These are phyloP conservation scores for Drosophila barbarae DNA, from an alignment of 2,888 invertebrate species.

Conservation along the genomic window DNA sequence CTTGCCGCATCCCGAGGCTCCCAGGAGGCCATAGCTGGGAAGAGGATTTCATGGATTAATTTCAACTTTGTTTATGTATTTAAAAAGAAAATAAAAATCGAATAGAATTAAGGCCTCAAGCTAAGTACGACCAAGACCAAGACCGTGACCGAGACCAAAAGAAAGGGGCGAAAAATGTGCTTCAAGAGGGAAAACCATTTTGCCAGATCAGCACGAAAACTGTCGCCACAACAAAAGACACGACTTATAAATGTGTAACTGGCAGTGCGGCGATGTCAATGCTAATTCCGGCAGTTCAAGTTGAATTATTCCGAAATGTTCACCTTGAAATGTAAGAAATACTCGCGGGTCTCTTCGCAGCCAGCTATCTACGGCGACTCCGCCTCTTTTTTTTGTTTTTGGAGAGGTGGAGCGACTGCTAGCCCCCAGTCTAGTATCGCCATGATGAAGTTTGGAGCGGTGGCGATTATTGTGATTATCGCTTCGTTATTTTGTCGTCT, in stretches of 20 bases:
- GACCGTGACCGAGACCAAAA: slow-evolving; percentile 11
- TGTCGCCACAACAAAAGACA: slow-evolving; percentile 29
- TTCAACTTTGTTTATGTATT: not conserved
- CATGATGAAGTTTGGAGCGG: slow-evolving; percentile 42
- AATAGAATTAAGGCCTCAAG: not conserved
- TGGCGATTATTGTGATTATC: slow-evolving; percentile 47
- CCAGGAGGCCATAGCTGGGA: slow-evolving; percentile 94
- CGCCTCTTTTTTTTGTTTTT: slow-evolving; percentile 50
- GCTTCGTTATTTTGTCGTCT: slow-evolving; percentile 41
- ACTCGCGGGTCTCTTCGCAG: slow-evolving; percentile 33
- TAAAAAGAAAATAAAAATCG: no score
- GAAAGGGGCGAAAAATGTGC: slow-evolving; percentile 18
- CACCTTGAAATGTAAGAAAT: slow-evolving; percentile 71
- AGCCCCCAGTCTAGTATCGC: slow-evolving; percentile 33
- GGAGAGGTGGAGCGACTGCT: slow-evolving; percentile 33
- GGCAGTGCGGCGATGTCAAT: slow-evolving; percentile 64
- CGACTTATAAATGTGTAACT: slow-evolving; percentile 16
- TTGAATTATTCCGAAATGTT: slow-evolving; percentile 73
- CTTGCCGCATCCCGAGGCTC: slow-evolving; percentile 98
- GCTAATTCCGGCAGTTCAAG: slow-evolving; percentile 74
- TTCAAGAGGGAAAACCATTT: slow-evolving; percentile 10
- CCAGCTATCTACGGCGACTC: slow-evolving; percentile 54
- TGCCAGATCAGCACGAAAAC: slow-evolving; percentile 48
- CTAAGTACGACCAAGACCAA: not conserved
- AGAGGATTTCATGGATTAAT: slow-evolving; percentile 19